phyloP scores from a whole-genome alignment of 2,888 invertebrate genomes.

The Synanthedon vespiformis region DNA sequence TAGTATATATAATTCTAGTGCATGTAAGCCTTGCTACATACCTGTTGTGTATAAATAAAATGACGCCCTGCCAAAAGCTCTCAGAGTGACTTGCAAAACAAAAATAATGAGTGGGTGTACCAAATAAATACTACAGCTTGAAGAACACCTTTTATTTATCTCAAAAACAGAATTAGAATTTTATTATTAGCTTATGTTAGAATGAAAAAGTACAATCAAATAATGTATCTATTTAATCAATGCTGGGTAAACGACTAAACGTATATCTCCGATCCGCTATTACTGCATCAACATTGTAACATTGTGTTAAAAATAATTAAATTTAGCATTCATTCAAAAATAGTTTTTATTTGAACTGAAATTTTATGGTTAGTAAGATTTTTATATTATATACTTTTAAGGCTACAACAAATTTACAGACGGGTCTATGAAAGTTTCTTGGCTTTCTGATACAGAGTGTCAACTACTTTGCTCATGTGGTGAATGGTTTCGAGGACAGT shows the following conservation, averaged over 20 bases:
- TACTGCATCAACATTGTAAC: slow-evolving; percentile 25
- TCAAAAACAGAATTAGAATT: slow-evolving; percentile 68
- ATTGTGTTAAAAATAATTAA: slow-evolving; percentile 31
- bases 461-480: slow-evolving; percentile 99
- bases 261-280: background rate
- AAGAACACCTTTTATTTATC: slow-evolving; percentile 63
- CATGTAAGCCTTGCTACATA: slow-evolving; percentile 2
- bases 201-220: slow-evolving; percentile 38
- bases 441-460: slow-evolving; percentile 98
- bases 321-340: slow-evolving; percentile 52
- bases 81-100: slow-evolving; percentile 42
- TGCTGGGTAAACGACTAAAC: slow-evolving; percentile 12
- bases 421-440: slow-evolving; percentile 90
- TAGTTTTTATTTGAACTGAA: slow-evolving; percentile 49
- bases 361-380: slow-evolving; percentile 56
- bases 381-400: slow-evolving; percentile 47
- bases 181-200: slow-evolving; percentile 61
- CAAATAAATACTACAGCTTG: slow-evolving; percentile 32
- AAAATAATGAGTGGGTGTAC: slow-evolving; percentile 28
- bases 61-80: slow-evolving; percentile 28
- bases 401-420: slow-evolving; percentile 59
- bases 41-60: background rate
- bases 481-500: slow-evolving; percentile 97
- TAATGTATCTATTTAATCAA: slow-evolving; percentile 36
- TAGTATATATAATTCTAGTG: background rate